Percentiles rank a stretch among this genome's conserved stretches.
phyloP scores from a whole-genome alignment of 2,113 vertebrate genomes.

The Albula glossodonta region DNA sequence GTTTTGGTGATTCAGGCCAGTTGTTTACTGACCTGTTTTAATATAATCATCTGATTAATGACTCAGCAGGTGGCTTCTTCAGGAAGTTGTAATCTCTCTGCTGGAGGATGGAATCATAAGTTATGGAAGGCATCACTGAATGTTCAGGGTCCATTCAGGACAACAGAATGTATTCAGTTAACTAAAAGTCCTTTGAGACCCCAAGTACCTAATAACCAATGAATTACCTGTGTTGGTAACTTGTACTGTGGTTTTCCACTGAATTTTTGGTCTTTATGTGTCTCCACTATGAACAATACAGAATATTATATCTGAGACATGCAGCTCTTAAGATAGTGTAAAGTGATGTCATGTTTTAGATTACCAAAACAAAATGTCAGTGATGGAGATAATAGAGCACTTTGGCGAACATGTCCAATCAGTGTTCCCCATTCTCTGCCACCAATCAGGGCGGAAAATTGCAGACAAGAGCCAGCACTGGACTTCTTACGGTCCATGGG shows the following conservation, averaged over 20 bases:
- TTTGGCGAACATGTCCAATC: neutral
- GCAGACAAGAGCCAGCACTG: neutral
- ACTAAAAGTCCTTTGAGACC: too few relatives aligned
- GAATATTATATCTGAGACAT: neutral
- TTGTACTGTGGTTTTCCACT: neutral
- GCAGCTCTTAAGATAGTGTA: neutral
- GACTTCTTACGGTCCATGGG: neutral
- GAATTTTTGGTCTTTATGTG: neutral
- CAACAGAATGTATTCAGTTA: neutral
- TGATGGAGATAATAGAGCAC: neutral
- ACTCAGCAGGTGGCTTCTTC: neutral
- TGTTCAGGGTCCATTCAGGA: neutral
- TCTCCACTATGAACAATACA: neutral
- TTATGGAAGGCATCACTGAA: neutral
- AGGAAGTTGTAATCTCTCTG: neutral
- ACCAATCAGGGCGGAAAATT: constrained; percentile 4
- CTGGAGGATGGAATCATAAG: neutral
- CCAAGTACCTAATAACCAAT: too few relatives aligned
- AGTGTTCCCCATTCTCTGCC: neutral
- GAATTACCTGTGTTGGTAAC: neutral
- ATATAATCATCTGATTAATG: too few relatives aligned
- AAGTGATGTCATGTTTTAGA: neutral
- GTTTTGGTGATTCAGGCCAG: neutral
- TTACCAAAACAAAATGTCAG: neutral
- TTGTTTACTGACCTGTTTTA: neutral